Base-by-base conservation (phyloP, 2,888 invertebrate species). In the Hydroisotoma schaefferi region DNA sequence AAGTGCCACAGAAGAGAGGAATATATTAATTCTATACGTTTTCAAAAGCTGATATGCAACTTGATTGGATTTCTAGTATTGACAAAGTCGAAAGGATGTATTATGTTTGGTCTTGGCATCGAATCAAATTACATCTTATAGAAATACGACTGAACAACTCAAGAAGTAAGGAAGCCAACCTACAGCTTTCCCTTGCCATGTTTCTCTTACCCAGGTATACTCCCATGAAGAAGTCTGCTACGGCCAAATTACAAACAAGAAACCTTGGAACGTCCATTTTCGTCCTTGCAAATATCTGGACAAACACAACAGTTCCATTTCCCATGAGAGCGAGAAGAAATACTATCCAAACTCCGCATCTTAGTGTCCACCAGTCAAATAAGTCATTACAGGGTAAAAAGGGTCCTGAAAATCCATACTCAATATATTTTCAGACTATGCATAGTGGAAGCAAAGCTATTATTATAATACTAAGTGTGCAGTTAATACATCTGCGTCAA, bases 211-310 rank as follows among this genome's bases (percentile, higher is more conserved):
- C 88, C 65, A 95, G 81, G 78, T 95, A 97, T 56, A 94, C 82
- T 55, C 95, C 97, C 93, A 98, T 97, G 78, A 92, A 92, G 78
- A 98, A 91, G 80, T 98, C 97, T 0, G 97, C 95, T 0, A 94
- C 89, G 0, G 95, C 95, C 68, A 98, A 82, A 79, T 98, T 98
- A 76, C 94, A 93, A 60, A 98, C 97, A 62, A 97, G 84, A 79
- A 98, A 95, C 69, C 95, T 82, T 2, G 97, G 97, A 33, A 97
- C 94, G 78, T 95, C 94, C 84, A 97, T 90, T 80, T 95, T 94
- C 71, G 88, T 88, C 72, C 92, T 84, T 57, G 92, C 90, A 77
- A 88, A 92, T 68, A 94, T 83, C 55, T 95, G 83, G 48, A 98
- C 94, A 75, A 94, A 90, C 15, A 95, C 92, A 10, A 97, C 95